Percentiles rank a stretch among this genome's conserved stretches.
These are phyloP conservation scores for Mya arenaria DNA, from an alignment of 1,140 invertebrate genomes.

Conservation along the genomic window DNA sequence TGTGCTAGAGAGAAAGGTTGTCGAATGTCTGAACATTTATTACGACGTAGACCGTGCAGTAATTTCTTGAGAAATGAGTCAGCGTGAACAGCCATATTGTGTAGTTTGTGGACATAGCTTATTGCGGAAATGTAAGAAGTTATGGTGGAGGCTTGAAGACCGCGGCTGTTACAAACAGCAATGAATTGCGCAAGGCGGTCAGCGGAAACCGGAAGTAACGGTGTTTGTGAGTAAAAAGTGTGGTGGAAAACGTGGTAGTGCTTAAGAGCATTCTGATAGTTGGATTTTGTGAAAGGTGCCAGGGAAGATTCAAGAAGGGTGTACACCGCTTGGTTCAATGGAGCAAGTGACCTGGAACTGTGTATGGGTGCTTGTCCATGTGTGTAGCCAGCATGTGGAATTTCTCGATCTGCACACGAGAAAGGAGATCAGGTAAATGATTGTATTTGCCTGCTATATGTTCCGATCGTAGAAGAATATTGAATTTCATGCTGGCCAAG, in stretches of 20 bases:
- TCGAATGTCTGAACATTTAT: background rate
- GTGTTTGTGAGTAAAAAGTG: background rate
- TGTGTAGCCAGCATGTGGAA: background rate
- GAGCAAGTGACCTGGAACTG: conserved; percentile 18
- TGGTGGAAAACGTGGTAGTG: conserved; percentile 8
- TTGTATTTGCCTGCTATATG: conserved; percentile 50
- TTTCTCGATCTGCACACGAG: conserved; percentile 49
- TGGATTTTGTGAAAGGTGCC: conserved; percentile 19
- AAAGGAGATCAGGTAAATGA: conserved; percentile 42
- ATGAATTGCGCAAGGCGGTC: conserved; percentile 39
- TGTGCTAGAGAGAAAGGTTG: background rate
- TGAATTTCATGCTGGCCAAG: conserved; percentile 25
- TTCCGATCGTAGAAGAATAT: conserved; percentile 36
- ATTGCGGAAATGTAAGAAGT: conserved; percentile 18
- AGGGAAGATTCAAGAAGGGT: background rate
- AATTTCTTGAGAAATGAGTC: conserved; percentile 22
- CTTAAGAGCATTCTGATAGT: conserved; percentile 17
- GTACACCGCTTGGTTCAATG: conserved; percentile 11
- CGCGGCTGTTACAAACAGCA: conserved; percentile 4
- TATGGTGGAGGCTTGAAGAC: conserved; percentile 17
- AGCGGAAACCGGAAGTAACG: background rate
- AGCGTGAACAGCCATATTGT: background rate
- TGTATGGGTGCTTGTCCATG: conserved; percentile 23
- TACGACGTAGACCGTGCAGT: conserved; percentile 8
- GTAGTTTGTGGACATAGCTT: conserved; percentile 12